Evolutionary conservation across 1,140 invertebrate species (phyloP).

Genomic region (Bicyclus anynana): DNA sequence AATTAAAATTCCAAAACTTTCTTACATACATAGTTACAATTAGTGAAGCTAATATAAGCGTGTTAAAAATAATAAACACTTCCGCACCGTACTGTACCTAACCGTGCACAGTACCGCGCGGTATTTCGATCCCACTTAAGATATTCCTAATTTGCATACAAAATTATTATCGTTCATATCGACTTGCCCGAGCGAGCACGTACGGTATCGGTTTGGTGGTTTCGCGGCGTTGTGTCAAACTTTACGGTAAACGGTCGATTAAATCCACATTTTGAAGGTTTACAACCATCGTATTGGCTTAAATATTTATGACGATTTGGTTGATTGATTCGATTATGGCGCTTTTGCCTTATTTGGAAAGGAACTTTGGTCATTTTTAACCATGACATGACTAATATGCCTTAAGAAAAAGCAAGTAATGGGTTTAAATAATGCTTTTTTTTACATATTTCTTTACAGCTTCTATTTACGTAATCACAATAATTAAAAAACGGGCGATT

Average conservation of each 20-base stretch:
- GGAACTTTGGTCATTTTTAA: too few relatives aligned
- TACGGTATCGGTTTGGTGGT: slow-evolving; percentile 38
- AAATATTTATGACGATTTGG: slow-evolving; percentile 1
- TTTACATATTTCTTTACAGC: too few relatives aligned
- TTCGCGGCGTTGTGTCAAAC: slow-evolving; percentile 24
- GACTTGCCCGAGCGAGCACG: slow-evolving; percentile 32
- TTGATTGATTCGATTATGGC: background rate
- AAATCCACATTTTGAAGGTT: slow-evolving; percentile 31
- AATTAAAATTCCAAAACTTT: too few relatives aligned
- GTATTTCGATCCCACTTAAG: slow-evolving; percentile 61
- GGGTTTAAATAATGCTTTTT: too few relatives aligned
- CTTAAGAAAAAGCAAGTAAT: too few relatives aligned
- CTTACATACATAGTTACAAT: too few relatives aligned
- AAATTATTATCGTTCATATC: slow-evolving; percentile 43
- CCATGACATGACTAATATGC: too few relatives aligned
- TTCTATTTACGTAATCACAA: too few relatives aligned
- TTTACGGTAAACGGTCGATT: slow-evolving; percentile 33
- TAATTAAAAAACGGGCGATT: too few relatives aligned
- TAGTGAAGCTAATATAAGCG: background rate
- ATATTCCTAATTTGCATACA: slow-evolving; percentile 59
- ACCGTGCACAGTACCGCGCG: slow-evolving; percentile 27
- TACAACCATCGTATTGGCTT: background rate
- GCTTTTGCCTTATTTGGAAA: too few relatives aligned
- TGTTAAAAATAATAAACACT: slow-evolving; percentile 1
- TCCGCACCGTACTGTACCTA: slow-evolving; percentile 23